A percentile compares a stretch with the other conserved stretches of the same genome.
phyloP scores from a whole-genome alignment of 2,797 vertebrate species.

The Pyrocephalus nanus region DNA sequence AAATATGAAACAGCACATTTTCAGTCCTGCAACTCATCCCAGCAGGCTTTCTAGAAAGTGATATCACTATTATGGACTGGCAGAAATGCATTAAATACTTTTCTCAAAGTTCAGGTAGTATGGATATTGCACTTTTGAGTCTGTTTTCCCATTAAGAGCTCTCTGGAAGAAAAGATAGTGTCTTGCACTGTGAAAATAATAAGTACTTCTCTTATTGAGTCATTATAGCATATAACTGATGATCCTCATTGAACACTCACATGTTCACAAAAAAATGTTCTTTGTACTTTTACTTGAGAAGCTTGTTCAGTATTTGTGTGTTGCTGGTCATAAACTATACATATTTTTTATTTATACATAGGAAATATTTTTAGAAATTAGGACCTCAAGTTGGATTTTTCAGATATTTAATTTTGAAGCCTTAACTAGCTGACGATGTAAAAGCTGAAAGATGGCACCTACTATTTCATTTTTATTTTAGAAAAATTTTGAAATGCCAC shows the following conservation, averaged over 20 bases:
- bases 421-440: not conserved
- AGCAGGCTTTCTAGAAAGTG: conserved; percentile 41
- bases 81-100: conserved; percentile 55
- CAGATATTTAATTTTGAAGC: not conserved
- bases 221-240: not conserved
- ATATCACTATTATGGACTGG: conserved; percentile 17
- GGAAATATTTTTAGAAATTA: not conserved
- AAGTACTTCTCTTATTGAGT: not conserved
- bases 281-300: not conserved
- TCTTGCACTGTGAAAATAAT: conserved; percentile 3
- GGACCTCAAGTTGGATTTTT: not conserved
- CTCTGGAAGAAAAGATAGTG: not conserved
- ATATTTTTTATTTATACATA: not conserved
- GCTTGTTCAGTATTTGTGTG: not conserved
- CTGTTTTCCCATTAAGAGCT: conserved; percentile 23
- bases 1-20: conserved; percentile 29
- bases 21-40: not conserved
- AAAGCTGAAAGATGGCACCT: not conserved
- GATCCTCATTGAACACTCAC: not conserved
- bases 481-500: not conserved
- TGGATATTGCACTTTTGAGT: conserved; percentile 48
- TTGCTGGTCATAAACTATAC: not conserved
- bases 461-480: not conserved
- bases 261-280: not conserved
- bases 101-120: conserved; percentile 38